Percentiles rank a stretch among this genome's conserved stretches.
Conservation (phyloP, 1,140 invertebrate genomes). For the Eurosta solidaginis region DNA sequence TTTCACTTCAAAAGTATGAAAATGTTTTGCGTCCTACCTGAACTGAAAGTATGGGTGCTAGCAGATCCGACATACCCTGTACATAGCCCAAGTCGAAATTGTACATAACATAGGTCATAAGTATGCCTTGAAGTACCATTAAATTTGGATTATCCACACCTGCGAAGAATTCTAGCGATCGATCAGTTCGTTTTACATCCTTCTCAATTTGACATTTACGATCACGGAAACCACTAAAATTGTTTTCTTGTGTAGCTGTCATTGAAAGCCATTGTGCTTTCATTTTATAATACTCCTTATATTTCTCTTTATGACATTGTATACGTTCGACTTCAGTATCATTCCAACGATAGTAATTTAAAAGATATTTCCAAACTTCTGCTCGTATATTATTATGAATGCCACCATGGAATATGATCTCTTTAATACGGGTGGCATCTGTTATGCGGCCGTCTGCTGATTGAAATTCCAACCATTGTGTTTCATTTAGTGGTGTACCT, state of each 20-base stretch:
- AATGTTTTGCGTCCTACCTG: conserved; percentile 35
- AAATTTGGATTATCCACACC: conserved; percentile 92
- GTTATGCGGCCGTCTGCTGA: conserved; percentile 77
- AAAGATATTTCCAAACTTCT: conserved; percentile 94
- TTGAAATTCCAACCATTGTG: conserved; percentile 79
- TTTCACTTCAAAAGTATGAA: too few relatives aligned
- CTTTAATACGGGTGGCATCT: conserved; percentile 71
- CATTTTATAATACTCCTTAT: conserved; percentile 92
- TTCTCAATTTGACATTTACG: conserved; percentile 96
- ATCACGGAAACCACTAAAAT: conserved; percentile 88
- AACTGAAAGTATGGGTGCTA: conserved; percentile 90
- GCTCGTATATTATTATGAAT: conserved; percentile 71
- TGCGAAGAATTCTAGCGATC: conserved; percentile 87
- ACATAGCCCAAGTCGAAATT: conserved; percentile 98
- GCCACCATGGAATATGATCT: conserved; percentile 90
- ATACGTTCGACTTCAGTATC: conserved; percentile 75
- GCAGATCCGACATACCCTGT: conserved; percentile 96
- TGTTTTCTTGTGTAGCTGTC: conserved; percentile 80
- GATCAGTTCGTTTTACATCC: conserved; percentile 95
- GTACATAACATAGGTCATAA: conserved; percentile 99
- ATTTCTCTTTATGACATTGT: conserved; percentile 72
- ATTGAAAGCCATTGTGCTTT: conserved; percentile 96
- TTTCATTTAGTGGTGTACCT: conserved; percentile 68
- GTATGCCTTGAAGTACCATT: conserved; percentile 81
- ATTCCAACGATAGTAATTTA: conserved; percentile 88